Base-by-base conservation (phyloP, 2,888 invertebrate species). In the Ramazzottius varieornatus region DNA sequence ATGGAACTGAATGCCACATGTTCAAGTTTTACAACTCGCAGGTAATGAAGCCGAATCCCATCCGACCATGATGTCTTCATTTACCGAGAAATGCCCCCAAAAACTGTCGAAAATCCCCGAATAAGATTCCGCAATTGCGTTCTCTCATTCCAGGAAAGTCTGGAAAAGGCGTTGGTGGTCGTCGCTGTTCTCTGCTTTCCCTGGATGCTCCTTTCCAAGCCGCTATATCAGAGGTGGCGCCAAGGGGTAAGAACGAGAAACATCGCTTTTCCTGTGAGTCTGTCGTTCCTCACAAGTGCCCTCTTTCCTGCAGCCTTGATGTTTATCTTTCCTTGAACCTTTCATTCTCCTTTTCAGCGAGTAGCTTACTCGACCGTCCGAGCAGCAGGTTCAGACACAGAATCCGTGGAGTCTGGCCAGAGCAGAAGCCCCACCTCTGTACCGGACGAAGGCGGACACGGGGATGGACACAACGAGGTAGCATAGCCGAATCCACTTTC, bases 21-120 rank as follows among this genome's bases (percentile, higher is more conserved):
- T 69, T 67, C 70, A 75, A 74, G 64, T 75, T 75, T 76, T 73
- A 66, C 70, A 77, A 71, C 71, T 63, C 70, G 67, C 73, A 72
- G 71, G 72, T 70, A 33, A 4, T n/a, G n/a, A n/a, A n/a, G n/a
- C n/a, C n/a, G n/a, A n/a, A n/a, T n/a, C n/a, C n/a, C n/a, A n/a
- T n/a, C n/a, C n/a, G n/a, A n/a, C n/a, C n/a, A n/a, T n/a, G n/a
- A n/a, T n/a, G n/a, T n/a, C n/a, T n/a, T n/a, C n/a, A n/a, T n/a
- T n/a, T n/a, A n/a, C n/a, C n/a, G n/a, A n/a, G n/a, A n/a, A n/a
- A n/a, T n/a, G n/a, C n/a, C n/a, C n/a, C n/a, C n/a, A n/a, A n/a
- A n/a, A n/a, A n/a, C n/a, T n/a, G n/a, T n/a, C n/a, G n/a, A n/a
- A 13, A 40, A 40, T 8, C 20, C 20, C 40, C 8, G 8, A 40